Evolutionary conservation across 2,797 vertebrate genomes (phyloP).

Genomic region (Sebastes nivosus): DNA sequence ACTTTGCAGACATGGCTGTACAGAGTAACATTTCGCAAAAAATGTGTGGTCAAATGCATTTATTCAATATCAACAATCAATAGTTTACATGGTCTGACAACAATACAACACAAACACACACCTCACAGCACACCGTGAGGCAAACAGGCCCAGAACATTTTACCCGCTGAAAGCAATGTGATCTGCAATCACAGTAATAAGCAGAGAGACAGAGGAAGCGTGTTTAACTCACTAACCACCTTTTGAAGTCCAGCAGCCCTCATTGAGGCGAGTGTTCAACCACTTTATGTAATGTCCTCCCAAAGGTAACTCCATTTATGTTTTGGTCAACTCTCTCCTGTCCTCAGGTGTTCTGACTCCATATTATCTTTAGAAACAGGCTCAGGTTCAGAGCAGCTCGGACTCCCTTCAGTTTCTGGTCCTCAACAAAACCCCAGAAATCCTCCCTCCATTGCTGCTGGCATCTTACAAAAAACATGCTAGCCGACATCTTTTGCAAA

Average conservation of each 20-base stretch:
- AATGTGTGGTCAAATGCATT: background rate
- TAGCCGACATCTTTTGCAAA: background rate
- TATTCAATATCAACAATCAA: background rate
- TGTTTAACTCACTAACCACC: accelerated
- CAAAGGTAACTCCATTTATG: background rate
- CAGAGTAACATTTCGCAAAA: background rate
- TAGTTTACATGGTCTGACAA: background rate
- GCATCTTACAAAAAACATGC: background rate
- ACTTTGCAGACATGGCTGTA: background rate
- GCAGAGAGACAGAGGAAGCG: no score
- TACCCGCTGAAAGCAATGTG: background rate
- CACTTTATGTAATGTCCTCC: background rate
- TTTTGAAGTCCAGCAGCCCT: no score
- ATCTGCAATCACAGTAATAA: background rate
- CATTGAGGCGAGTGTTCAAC: background rate
- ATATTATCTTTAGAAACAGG: background rate
- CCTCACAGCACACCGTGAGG: background rate
- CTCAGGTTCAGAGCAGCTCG: background rate
- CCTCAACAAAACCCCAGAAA: background rate
- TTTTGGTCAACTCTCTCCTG: background rate
- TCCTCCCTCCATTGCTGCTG: background rate
- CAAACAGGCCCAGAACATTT: background rate
- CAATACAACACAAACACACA: background rate
- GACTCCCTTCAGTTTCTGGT: background rate
- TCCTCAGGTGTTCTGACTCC: background rate